Base-by-base conservation (phyloP, 1,140 invertebrate species). In the Streblospio benedicti region DNA sequence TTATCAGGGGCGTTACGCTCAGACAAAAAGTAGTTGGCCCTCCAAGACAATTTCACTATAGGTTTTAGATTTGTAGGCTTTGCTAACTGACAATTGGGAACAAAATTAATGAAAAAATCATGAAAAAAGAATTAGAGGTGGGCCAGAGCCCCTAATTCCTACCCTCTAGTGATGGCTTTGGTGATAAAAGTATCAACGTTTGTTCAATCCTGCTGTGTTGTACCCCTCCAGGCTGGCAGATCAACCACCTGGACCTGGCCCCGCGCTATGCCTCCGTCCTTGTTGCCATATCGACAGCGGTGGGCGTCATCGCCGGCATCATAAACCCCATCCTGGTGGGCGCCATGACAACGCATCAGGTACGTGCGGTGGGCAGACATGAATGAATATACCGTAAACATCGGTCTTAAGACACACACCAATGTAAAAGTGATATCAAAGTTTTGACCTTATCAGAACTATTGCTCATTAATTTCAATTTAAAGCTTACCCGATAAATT, bases 211-310 rank as follows among this genome's bases (percentile, higher is more conserved):
- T n/a, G n/a, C n/a, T n/a, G n/a, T n/a, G n/a, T n/a, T n/a, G n/a
- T n/a, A n/a, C 41, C 9, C 31, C 18, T 45, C 27, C 56, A 71
- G 72, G 72, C 25, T 74, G 72, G 72, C 72, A 74, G 64, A 65
- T 74, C 12, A 73, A 73, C 57, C 69, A 73, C 53, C 69, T 71
- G 44, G 72, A 74, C 47, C 57, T 74, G 4, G 69, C 72, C 1
- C 49, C 69, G 1, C 57, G 70, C 16, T 69, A 71, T 59, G 69
- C 69, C 50, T 61, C 62, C 2, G 57, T 74, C 31, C 50, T 74
- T 4, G 70, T 71, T 4, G 69, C 63, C 38, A 58, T 74, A 0
- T 65, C 71, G 1, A 69, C 68, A 18, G 66, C 63, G 9, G 58
- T 71, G 27, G 72, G 70, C 9, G 67, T 66, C 12, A 32, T 71